Percentiles rank a stretch among this genome's conserved stretches.
Evolutionary conservation across 2,113 vertebrate species (phyloP).

Genomic region (Equus przewalskii): DNA sequence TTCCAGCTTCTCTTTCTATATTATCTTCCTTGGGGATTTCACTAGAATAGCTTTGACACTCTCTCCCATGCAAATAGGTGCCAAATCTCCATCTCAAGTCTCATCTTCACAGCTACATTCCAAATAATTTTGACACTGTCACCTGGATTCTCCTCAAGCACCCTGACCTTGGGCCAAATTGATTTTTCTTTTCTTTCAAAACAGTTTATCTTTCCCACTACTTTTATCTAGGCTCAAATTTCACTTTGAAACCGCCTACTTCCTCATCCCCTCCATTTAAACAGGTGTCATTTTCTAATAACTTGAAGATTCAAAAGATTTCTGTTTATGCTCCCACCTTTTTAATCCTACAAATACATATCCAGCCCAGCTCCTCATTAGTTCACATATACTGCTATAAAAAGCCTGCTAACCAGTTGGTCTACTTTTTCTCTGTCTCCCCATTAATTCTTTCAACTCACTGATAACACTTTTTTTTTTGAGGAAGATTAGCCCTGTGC

Average conservation of each 20-base stretch:
- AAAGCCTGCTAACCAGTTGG: not conserved
- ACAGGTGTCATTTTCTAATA: not conserved
- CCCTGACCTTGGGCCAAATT: not conserved
- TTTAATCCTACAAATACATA: not conserved
- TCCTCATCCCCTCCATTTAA: not conserved
- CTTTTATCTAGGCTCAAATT: not conserved
- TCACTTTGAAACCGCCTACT: not conserved
- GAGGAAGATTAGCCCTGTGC: too few relatives aligned
- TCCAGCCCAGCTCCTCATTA: not conserved
- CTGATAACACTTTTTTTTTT: not conserved
- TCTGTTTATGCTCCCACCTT: not conserved
- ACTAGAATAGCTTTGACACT: not conserved
- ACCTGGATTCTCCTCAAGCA: not conserved
- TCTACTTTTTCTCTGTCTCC: not conserved
- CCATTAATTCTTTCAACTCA: slow-evolving; percentile 20
- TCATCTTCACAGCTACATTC: not conserved
- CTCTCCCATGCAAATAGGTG: not conserved
- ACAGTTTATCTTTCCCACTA: not conserved
- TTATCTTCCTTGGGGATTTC: not conserved
- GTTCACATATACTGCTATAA: not conserved
- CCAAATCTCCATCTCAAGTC: not conserved
- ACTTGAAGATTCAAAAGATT: not conserved
- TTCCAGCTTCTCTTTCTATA: not conserved
- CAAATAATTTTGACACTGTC: not conserved
- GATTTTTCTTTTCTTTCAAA: not conserved